Evolutionary conservation across 2,888 invertebrate species (phyloP), one percentile per base, ranked within the genome.

Genomic region (Nomada lathburiana): DNA sequence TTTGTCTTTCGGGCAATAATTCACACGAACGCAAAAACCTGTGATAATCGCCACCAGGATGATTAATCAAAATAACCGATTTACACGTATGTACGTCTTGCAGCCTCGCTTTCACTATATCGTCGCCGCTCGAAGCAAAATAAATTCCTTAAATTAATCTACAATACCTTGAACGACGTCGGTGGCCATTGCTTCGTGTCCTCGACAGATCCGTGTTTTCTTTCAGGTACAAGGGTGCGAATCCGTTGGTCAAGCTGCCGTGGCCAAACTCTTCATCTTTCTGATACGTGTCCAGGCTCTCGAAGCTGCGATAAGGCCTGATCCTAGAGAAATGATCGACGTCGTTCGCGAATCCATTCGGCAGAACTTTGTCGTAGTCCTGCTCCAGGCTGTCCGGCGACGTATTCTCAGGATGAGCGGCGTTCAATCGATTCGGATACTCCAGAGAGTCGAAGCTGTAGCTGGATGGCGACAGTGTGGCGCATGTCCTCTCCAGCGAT

Each of bases 401-500:
- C 5, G 94, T 93, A 84, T 93, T 94, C 70, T 93, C 93, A 20
- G 90, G 74, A 69, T 89, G 87, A 11, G 90, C 89, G 36, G 89
- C 75, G 82, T 91, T 92, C 57, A 92, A 89, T 42, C 92, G 89
- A 80, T 94, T 94, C 26, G 92, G 91, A 74, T 94, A 93, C 83
- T 95, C 95, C 73, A 95, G 91, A 0, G 95, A 95, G 86, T 95
- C 95, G 92, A 94, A 95, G 85, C 95, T 95, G 86, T 93, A 92
- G 85, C 94, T 91, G 86, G 94, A 94, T 26, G 94, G 94, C 29
- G 95, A 95, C 57, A 94, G 93, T 0, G 95, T 94, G 81, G 95
- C 95, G 90, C 96, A 95, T 89, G 96, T 96, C 62, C 96, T 95
- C 93, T 98, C 98, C 80, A 98, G 94, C 5, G 97, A 97, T 94